Conservation (phyloP, 2,113 vertebrate genomes). For the Megalops atlanticus region DNA sequence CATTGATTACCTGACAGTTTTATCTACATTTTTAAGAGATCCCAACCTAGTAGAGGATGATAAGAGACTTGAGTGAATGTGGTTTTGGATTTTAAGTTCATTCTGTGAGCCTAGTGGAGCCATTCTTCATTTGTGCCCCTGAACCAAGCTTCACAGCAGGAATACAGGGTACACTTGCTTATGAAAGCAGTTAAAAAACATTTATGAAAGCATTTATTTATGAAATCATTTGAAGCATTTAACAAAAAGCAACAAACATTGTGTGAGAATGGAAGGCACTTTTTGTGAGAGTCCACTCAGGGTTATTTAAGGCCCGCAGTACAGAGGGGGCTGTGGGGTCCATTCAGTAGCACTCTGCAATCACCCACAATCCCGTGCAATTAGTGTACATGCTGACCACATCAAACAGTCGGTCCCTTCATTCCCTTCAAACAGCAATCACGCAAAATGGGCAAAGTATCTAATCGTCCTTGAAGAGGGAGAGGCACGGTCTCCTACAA, state of each 20-base stretch:
- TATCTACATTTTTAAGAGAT: background rate
- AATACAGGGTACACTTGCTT: background rate
- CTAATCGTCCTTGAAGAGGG: slow-evolving; percentile 69
- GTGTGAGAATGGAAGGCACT: too few species aligned
- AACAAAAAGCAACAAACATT: too few species aligned
- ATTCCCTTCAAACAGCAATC: slow-evolving; percentile 2
- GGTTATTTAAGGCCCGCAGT: background rate
- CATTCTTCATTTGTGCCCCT: background rate
- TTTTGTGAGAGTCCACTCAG: too few species aligned
- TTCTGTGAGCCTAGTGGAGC: background rate
- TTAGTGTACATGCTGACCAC: background rate
- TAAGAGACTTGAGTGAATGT: too few species aligned
- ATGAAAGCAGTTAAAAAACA: too few species aligned
- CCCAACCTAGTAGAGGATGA: too few species aligned
- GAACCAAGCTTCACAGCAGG: background rate
- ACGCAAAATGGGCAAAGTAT: slow-evolving; percentile 46
- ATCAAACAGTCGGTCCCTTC: background rate
- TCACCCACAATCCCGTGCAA: background rate
- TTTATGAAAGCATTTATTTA: too few species aligned
- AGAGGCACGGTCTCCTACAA: slow-evolving; percentile 56
- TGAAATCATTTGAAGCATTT: background rate
- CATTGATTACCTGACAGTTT: background rate
- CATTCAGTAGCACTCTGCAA: background rate
- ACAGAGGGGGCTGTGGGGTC: background rate
- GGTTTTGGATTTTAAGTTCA: too few species aligned